phyloP scores from a whole-genome alignment of 2,113 vertebrate genomes.

The Eurypyga helias region DNA sequence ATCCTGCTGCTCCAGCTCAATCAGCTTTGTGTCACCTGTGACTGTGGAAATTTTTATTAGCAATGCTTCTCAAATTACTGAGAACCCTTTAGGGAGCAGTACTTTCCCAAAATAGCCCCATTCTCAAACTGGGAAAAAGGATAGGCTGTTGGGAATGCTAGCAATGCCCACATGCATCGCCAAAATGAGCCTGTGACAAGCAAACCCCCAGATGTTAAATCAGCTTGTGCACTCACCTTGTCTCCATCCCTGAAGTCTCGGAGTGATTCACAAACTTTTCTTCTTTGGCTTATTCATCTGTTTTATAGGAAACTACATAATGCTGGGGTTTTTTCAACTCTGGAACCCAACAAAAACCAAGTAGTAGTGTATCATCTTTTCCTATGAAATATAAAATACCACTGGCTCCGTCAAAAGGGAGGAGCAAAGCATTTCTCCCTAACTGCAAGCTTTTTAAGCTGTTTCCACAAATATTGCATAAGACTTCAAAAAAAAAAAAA shows the following conservation, averaged over 20 bases:
- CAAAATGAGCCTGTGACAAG: rapidly evolving
- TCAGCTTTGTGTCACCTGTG: not conserved
- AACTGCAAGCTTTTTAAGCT: not conserved
- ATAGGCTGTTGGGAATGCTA: not conserved
- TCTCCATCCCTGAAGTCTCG: not conserved
- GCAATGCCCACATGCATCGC: not conserved
- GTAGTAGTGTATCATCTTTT: not conserved
- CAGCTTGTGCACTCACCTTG: not conserved
- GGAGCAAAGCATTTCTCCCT: not conserved
- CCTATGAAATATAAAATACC: not conserved
- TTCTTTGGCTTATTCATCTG: not conserved
- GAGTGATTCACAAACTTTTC: not conserved
- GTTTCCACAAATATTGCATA: not conserved
- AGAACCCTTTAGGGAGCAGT: not conserved
- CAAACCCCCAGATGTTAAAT: not conserved
- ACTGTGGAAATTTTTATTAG: not conserved
- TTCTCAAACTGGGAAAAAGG: not conserved
- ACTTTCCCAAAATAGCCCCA: not conserved
- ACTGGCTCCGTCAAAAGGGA: not conserved
- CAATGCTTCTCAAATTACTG: not conserved
- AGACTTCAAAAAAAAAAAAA: not conserved
- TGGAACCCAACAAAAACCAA: not conserved
- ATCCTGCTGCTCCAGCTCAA: not conserved
- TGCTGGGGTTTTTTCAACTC: not conserved
- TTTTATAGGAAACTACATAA: slow-evolving; percentile 1